Evolutionary conservation across 2,113 vertebrate genomes (phyloP), one percentile per base, ranked within the genome.

Genomic region (Nansenia antarctica): DNA sequence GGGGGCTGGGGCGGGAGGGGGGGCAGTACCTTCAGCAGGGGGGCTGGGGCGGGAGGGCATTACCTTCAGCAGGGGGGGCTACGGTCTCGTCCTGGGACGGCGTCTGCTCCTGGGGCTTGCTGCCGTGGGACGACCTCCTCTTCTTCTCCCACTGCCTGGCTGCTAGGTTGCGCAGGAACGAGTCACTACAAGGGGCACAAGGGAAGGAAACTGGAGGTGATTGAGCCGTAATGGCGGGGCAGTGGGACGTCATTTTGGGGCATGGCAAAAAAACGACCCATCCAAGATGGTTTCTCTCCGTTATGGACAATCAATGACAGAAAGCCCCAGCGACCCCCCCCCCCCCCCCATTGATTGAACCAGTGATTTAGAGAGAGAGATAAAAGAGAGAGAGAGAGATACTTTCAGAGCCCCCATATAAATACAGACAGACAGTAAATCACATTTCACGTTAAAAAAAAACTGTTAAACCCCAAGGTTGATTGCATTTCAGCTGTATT

Each of bases 161-260:
- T 0, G 91, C 96, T 71, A 99, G 88, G 77, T 85, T 94, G 72
- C 94, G 94, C 85, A 98, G 87, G 88, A 98, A 98, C 15, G 89
- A 72, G 82, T 91, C 92, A 96, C 97, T 99, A 85, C 0, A 72
- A 68, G 65, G 9, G 22, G 49, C 18, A 53, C 5, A n/a, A 60
- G 3, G 53, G 22, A 31, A 42, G 26, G 11, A 55, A 2, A 9
- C 9, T n/a, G n/a, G n/a, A 14, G 12, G 3, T 27, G 52, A 71
- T 0, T 1, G 55, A 62, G 26, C n/a, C 18, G 29, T 12, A 18
- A 35, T 24, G 15, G 24, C 30, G 1, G 54, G 22, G 59, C 12
- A 2, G 22, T n/a, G 12, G n/a, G 29, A 47, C 15, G 12, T 9
- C 9, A 54, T 27, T 54, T 24, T 14, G 37, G 52, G 52, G 24